Conservation (phyloP, 1,140 invertebrate species). For the Drosophila truncata region DNA sequence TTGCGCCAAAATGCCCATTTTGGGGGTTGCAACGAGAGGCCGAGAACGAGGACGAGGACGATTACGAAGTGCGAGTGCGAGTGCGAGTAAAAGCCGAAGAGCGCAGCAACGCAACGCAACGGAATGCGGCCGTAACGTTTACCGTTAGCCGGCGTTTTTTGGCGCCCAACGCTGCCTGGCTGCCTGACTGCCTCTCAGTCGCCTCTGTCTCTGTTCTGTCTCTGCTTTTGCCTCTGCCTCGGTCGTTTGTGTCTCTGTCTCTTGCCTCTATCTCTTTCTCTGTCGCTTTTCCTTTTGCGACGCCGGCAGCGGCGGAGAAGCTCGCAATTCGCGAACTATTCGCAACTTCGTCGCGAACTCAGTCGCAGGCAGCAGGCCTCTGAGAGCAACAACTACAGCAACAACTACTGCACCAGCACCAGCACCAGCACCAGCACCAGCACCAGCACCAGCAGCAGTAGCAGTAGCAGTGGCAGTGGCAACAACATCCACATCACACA, state of each 20-base stretch:
- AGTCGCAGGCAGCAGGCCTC: conserved; percentile 56
- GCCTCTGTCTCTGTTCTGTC: conserved; percentile 38
- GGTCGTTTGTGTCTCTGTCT: conserved; percentile 3
- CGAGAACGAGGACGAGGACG: conserved; percentile 28
- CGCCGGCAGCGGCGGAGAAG: conserved; percentile 51
- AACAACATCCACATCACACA: conserved; percentile 30
- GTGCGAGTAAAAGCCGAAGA: conserved; percentile 24
- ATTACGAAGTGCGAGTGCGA: conserved; percentile 32
- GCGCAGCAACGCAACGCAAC: conserved; percentile 59
- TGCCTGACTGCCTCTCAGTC: conserved; percentile 26
- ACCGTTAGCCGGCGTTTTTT: conserved; percentile 60
- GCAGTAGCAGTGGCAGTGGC: conserved; percentile 21
- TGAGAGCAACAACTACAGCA: conserved; percentile 48
- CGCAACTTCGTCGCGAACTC: conserved; percentile 74
- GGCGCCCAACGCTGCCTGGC: conserved; percentile 43
- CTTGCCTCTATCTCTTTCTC: conserved; percentile 31
- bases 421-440: conserved; percentile 19
- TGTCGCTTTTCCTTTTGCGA: conserved; percentile 41
- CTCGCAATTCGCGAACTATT: conserved; percentile 63
- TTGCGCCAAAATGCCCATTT: conserved; percentile 53
- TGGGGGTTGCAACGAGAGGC: conserved; percentile 66
- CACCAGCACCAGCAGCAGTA: conserved; percentile 18
- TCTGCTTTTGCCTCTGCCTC: conserved; percentile 20
- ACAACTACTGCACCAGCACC: conserved; percentile 33
- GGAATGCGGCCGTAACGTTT: conserved; percentile 58